Evolutionary conservation across 2,888 invertebrate genomes (phyloP).

Genomic region (Dolomedes plantarius): DNA sequence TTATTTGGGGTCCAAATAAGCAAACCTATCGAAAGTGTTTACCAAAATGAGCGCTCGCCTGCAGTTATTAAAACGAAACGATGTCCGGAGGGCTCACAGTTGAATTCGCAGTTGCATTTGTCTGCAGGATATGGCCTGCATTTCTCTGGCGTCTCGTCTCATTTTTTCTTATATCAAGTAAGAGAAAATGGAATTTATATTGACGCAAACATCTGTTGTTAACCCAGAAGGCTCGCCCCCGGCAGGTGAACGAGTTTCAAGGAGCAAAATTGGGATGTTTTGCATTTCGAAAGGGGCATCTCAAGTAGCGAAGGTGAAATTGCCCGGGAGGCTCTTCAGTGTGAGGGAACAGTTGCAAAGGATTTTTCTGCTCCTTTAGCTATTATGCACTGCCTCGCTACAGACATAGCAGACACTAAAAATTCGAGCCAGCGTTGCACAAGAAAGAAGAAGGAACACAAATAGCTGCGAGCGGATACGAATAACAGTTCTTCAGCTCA

Average conservation of each 20-base stretch:
- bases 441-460: neutral
- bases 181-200: slow-evolving; percentile 27
- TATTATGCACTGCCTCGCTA: slow-evolving; percentile 10
- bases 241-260: slow-evolving; percentile 7
- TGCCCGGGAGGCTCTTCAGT: neutral
- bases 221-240: neutral
- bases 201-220: slow-evolving; percentile 25
- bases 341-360: neutral
- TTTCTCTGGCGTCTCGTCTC: neutral
- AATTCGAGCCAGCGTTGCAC: neutral
- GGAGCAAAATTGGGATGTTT: slow-evolving; percentile 25
- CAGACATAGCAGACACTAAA: neutral
- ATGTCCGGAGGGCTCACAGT: neutral
- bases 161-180: neutral
- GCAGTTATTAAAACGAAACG: neutral
- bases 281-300: slow-evolving; percentile 14
- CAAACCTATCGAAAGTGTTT: neutral
- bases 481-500: slow-evolving; percentile 11
- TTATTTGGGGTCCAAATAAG: too few species aligned
- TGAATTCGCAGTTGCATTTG: neutral
- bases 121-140: slow-evolving; percentile 14
- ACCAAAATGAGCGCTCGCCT: neutral
- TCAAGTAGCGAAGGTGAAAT: slow-evolving; percentile 7
- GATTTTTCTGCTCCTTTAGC: neutral
- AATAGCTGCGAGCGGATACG: neutral